Base-by-base conservation (phyloP, 92 coral and sea anemone genomes). In the Porites divaricata region DNA sequence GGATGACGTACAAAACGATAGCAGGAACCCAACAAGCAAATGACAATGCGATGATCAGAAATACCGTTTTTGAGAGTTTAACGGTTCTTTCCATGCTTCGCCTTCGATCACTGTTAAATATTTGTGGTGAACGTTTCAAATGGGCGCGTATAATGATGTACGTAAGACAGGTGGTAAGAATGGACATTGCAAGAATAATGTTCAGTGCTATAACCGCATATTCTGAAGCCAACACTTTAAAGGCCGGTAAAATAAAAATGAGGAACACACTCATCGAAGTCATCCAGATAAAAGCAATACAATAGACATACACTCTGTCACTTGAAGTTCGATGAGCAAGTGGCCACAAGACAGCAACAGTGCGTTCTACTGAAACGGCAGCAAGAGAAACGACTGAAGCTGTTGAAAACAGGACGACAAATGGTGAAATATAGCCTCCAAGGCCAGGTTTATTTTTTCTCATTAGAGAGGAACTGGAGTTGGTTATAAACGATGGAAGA, bases 321-420 rank as follows among this genome's bases (percentile, higher is more conserved):
- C 41, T 72, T 51, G 77, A 6, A 21, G 77, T 72, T 72, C 77
- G 62, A 41, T 52, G 77, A 4, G 22, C 61, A 72, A 72, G n/a
- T n/a, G 77, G 67, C 17, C 22, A 8, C 15, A 75, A 19, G 4
- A 75, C 62, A 6, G 66, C 79, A 14, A 24, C 24, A 56, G 53
- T 48, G 8, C 67, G 48, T 1, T 57, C 51, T 3, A 58, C n/a
- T 3, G 77, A 72, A 22, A 66, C 25, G 15, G 25, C 70, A 22
- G 16, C 19, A 6, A 66, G 70, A 22, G 45, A 66, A 54, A 72
- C 59, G 0, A 52, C 16, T 21, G 80, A 75, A 19, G 22, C 16
- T 3, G 10, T 2, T 75, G 80, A 57, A 58, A 28, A 75, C 25
- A 53, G 9, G 53, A 59, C 45, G 5, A 19, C 15, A 9, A 61